Conservation (phyloP, 2,113 vertebrate species). For the Callionymus lyra region DNA sequence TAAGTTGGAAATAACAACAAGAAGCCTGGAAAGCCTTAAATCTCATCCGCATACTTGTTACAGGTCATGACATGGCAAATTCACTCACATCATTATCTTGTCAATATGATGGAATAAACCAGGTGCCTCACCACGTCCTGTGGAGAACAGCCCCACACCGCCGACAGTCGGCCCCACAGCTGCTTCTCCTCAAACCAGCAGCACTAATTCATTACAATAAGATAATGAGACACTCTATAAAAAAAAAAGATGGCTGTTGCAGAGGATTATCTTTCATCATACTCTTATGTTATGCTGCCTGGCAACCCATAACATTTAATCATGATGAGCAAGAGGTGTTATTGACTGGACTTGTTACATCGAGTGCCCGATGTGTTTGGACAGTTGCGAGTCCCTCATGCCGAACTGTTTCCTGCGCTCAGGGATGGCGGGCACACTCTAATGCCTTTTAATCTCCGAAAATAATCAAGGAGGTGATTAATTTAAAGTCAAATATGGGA, state of each 20-base stretch:
- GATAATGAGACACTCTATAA: conserved; percentile 25
- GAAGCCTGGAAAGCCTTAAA: no score
- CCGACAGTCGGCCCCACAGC: conserved; percentile 25
- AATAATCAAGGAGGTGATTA: conserved; percentile 36
- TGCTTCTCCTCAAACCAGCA: conserved; percentile 43
- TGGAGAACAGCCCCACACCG: not conserved
- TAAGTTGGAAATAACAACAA: no score
- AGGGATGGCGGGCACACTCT: conserved; percentile 26
- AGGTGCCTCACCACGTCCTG: not conserved
- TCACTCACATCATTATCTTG: no score
- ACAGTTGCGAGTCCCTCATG: conserved; percentile 10
- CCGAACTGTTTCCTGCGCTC: conserved; percentile 16
- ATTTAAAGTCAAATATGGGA: conserved; percentile 49
- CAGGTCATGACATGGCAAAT: no score
- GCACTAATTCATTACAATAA: conserved; percentile 31
- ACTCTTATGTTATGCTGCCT: conserved; percentile 15
- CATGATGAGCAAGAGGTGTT: conserved; percentile 30
- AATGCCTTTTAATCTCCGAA: conserved; percentile 39
- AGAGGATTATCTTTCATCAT: conserved; percentile 26
- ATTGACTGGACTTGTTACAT: conserved; percentile 31
- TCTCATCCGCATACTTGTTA: no score
- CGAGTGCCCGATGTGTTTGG: conserved; percentile 15
- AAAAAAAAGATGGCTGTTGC: conserved; percentile 15
- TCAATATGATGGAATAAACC: no score
- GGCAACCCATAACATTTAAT: conserved; percentile 32